Evolutionary conservation across 2,888 invertebrate species (phyloP), one percentile per base, ranked within the genome.

Genomic region (Erynnis tages): DNA sequence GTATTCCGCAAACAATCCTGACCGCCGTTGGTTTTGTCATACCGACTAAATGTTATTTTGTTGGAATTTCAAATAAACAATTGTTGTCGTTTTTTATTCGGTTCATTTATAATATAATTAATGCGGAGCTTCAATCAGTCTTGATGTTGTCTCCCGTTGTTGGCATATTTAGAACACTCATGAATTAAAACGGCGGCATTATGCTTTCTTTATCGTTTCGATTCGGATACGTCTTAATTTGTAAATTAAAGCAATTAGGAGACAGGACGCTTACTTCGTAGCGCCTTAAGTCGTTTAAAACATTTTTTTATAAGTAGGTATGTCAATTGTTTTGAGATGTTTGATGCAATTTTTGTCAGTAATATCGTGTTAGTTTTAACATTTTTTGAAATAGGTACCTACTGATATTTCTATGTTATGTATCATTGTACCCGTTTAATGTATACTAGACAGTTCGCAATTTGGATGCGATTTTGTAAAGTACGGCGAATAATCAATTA

Each of bases 31-130:
- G 88, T 89, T 89, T 88, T 88, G 87, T 86, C 84, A 88, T 88
- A 83, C 85, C 85, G 82, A 79, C 84, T 82, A 87, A 87, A 88
- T 89, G 87, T 88, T 84, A 84, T 87, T 85, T 87, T 85, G 73
- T 85, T 86, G 82, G 88, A 87, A 87, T 88, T 83, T 82, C 74
- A 86, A 86, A 88, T 85, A 83, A 79, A 86, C 84, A 86, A 84
- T 84, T 82, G 80, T 74, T 50, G 34, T 19, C 56, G 74, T 77
- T 79, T 81, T 76, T 54, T 59, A 61, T 63, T 54, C 44, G 65
- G 70, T 76, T 75, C 78, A 79, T 82, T 79, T 73, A 70, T 73
- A 75, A 76, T 76, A 76, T 78, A 77, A 83, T 87, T 78, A 82
- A 87, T 84, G 70, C 81, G 63, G 70, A 63, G 52, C 69, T 73